These are phyloP conservation scores for Patiria pectinifera DNA, from an alignment of 53 echinoderm and acorn worm genomes.

Conservation along the genomic window DNA sequence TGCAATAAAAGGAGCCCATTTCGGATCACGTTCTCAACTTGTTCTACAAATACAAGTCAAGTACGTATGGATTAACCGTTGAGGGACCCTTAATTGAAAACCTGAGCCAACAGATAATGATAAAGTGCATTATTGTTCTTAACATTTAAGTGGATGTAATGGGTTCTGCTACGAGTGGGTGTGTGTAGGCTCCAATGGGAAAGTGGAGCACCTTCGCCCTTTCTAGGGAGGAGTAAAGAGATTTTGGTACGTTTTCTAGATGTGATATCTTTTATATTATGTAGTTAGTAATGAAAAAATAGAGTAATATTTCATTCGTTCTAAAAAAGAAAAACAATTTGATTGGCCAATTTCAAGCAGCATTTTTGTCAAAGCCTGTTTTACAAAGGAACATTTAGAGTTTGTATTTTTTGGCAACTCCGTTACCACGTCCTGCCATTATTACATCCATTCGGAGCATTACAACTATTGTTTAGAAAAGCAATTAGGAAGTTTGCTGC, in stretches of 20 bases:
- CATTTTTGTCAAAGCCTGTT: no score
- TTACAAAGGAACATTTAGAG: no score
- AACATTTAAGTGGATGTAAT: neutral
- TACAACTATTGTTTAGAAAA: neutral
- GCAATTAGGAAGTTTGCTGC: neutral
- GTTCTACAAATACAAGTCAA: constrained; percentile 17
- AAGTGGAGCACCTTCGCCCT: neutral
- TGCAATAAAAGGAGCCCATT: neutral
- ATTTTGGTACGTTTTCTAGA: no score
- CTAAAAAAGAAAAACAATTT: no score
- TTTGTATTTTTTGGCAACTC: no score
- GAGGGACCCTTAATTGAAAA: neutral
- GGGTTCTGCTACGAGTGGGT: neutral
- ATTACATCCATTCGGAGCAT: neutral
- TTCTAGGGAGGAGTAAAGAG: neutral
- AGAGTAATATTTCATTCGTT: no score
- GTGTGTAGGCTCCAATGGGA: neutral
- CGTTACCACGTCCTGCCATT: neutral
- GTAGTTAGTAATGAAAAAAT: no score
- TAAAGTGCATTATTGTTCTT: neutral
- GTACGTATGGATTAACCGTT: constrained; percentile 15
- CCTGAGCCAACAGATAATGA: neutral
- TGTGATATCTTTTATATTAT: no score
- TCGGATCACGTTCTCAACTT: constrained; percentile 1
- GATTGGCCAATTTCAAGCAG: no score